Evolutionary conservation across 1,140 invertebrate genomes (phyloP), one percentile per base, ranked within the genome.

Genomic region (Centruroides vittatus): DNA sequence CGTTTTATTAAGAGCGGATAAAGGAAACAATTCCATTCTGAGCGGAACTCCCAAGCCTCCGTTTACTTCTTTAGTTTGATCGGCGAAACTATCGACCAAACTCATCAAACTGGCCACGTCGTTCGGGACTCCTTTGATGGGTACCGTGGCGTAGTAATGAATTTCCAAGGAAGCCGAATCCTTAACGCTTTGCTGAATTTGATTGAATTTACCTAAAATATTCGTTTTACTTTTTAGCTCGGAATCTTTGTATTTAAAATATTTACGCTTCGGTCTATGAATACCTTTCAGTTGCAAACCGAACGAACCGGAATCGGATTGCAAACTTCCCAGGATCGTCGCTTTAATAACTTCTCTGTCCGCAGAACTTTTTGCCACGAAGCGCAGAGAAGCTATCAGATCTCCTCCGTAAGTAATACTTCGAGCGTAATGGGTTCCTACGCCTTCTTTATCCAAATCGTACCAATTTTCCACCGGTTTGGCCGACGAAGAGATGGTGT

Each of bases 351-450:
- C 51, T 55, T 61, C 60, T 47, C 57, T 57, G 41, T 65, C 63
- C 0, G 54, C 55, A 13, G 63, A n/a, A 23, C 59, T 61, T 36
- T 59, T 56, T 8, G 63, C 63, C 4, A 36, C 55, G 52, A 65
- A 65, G 12, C 58, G 13, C 7, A 65, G 48, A 10, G 63, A 61
- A 34, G 63, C 63, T 4, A 65, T 59, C 11, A 65, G 54, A 59
- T 65, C 63, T n/a, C 63, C 63, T 3, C 63, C 63, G 41, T 61
- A 65, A 11, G 60, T 65, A 6, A 65, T 56, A 47, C 57, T 59
- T n/a, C 63, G 57, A 35, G 57, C 63, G 23, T 59, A 65, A 35
- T 65, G 63, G 9, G 63, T 61, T 1, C 63, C 61, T 9, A 61
- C 36, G 10, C 50, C 9, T 9, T 48, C 35, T 13, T 4, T 46